These are phyloP conservation scores for Crotalus tigris DNA, from an alignment of 2,113 vertebrate genomes.

Conservation along the genomic window DNA sequence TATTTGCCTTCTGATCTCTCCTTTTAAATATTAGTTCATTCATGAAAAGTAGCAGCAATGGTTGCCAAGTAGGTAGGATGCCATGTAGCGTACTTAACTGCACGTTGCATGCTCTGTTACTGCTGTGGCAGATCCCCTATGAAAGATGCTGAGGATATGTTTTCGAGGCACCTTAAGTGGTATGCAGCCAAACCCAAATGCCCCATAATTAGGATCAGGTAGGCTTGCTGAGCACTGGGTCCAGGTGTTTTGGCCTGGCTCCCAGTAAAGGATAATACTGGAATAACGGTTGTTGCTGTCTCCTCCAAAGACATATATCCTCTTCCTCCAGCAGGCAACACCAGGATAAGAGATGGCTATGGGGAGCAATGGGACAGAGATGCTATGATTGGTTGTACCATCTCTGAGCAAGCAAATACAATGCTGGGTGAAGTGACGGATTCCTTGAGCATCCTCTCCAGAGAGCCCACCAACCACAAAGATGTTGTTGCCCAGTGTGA, in stretches of 20 bases:
- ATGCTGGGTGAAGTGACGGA: constrained; percentile 73
- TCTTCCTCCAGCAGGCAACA: constrained; percentile 75
- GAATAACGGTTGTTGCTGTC: constrained; percentile 76
- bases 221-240: neutral
- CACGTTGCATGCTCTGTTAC: constrained; percentile 5
- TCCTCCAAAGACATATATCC: constrained; percentile 78
- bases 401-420: constrained; percentile 76
- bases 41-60: neutral
- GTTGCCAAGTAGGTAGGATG: neutral
- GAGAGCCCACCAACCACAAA: constrained; percentile 78
- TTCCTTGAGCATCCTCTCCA: constrained; percentile 68
- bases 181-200: constrained; percentile 12
- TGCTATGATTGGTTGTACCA: constrained; percentile 63
- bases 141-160: constrained; percentile 1
- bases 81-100: neutral
- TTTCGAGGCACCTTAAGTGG: constrained; percentile 1
- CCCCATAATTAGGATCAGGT: constrained; percentile 22
- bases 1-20: neutral
- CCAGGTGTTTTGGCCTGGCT: constrained; percentile 59
- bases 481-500: constrained; percentile 73
- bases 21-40: neutral
- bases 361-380: constrained; percentile 73
- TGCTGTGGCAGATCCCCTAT: neutral
- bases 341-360: constrained; percentile 76
- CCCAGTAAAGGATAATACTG: constrained; percentile 80